Evolutionary conservation across 1,140 invertebrate species (phyloP).

Genomic region (Camponotus pennsylvanicus): DNA sequence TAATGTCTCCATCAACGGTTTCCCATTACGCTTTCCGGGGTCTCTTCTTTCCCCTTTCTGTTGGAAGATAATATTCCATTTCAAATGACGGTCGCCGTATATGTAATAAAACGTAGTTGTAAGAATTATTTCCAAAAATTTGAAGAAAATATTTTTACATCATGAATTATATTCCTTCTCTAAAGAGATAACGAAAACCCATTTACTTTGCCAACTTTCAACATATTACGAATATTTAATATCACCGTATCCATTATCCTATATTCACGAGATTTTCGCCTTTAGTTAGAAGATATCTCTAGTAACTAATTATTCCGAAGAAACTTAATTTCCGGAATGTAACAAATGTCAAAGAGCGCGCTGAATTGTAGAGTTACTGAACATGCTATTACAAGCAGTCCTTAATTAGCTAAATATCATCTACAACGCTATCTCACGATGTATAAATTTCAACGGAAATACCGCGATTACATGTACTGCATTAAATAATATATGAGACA

Average conservation of each 20-base stretch:
- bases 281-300: conserved; percentile 18
- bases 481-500: background rate
- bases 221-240: background rate
- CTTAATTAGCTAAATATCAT: conserved; percentile 57
- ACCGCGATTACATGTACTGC: conserved; percentile 18
- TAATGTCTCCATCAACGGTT: conserved; percentile 73
- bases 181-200: background rate
- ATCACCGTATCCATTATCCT: background rate
- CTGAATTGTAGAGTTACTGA: conserved; percentile 29
- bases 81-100: conserved; percentile 22
- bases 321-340: conserved; percentile 47
- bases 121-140: background rate
- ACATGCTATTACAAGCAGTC: background rate
- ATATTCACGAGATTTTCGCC: background rate
- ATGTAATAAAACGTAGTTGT: conserved; percentile 30
- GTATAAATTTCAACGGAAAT: conserved; percentile 11
- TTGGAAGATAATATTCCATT: conserved; percentile 13
- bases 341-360: conserved; percentile 32
- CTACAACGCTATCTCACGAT: background rate
- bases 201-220: background rate
- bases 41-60: background rate
- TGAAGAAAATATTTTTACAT: background rate
- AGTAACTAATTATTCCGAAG: conserved; percentile 48
- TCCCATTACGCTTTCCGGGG: conserved; percentile 63
- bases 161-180: background rate